These are phyloP conservation scores for Myotis brandtii DNA, from an alignment of 2,113 vertebrate species.

Conservation along the genomic window DNA sequence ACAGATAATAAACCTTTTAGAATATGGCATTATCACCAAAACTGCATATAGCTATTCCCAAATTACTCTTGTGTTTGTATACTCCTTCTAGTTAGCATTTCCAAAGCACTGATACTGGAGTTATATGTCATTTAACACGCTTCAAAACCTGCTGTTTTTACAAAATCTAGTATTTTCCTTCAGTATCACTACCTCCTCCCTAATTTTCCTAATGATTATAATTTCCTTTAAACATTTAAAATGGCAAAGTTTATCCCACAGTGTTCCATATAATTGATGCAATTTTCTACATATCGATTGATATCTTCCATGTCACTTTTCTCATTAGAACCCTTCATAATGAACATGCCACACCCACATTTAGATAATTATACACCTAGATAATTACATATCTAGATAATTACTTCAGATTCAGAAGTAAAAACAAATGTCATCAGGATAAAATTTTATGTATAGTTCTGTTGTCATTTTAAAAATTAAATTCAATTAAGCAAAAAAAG, in stretches of 20 bases:
- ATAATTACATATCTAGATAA: background rate
- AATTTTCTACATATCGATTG: background rate
- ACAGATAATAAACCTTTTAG: background rate
- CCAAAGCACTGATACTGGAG: background rate
- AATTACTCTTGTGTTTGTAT: background rate
- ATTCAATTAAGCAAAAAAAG: background rate
- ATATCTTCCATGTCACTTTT: background rate
- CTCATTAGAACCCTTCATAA: constrained; percentile 16
- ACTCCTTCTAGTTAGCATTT: background rate
- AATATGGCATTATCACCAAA: background rate
- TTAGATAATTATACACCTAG: background rate
- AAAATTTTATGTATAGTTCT: background rate
- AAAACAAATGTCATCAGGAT: background rate
- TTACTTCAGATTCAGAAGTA: constrained; percentile 19
- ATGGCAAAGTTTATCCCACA: background rate
- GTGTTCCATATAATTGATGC: background rate
- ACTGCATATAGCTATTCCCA: background rate
- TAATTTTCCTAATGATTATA: constrained; percentile 38
- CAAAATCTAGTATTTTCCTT: constrained; percentile 2
- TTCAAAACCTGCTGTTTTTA: background rate
- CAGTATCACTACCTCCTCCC: background rate
- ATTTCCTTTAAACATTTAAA: background rate
- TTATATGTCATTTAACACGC: background rate
- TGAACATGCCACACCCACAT: background rate
- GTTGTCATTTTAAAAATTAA: constrained; percentile 5